A percentile compares a stretch with the other conserved stretches of the same genome.
Conservation (phyloP, 2,113 vertebrate species). For the Saguinus midas region DNA sequence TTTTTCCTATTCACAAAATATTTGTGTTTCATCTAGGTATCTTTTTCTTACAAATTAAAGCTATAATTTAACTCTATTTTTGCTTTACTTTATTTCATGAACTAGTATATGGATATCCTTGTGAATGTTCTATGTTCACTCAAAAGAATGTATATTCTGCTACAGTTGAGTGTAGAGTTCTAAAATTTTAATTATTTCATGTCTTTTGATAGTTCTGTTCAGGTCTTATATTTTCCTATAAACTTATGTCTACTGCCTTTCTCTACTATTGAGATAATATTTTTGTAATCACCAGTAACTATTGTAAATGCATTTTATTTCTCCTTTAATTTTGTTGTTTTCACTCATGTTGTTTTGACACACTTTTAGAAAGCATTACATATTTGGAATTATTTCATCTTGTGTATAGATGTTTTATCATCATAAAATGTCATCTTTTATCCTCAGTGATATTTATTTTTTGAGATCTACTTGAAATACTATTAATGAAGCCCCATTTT, state of each 20-base stretch:
- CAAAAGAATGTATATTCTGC: background rate
- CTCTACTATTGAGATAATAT: background rate
- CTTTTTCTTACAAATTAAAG: background rate
- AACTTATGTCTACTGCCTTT: background rate
- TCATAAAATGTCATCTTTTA: background rate
- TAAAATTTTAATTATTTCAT: background rate
- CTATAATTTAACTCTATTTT: background rate
- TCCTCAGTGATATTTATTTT: background rate
- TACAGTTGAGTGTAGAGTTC: background rate
- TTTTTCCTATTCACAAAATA: background rate
- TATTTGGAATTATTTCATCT: background rate
- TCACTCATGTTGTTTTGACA: background rate
- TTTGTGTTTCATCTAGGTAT: background rate
- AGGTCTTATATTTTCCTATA: background rate
- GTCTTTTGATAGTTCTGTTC: background rate
- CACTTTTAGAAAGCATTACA: background rate
- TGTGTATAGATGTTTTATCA: background rate
- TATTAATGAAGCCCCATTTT: background rate
- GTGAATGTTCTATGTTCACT: background rate
- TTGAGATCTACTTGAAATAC: background rate
- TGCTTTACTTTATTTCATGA: background rate
- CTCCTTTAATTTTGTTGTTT: background rate
- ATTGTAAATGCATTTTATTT: background rate
- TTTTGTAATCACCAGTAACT: background rate
- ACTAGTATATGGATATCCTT: background rate